These are phyloP conservation scores for Lasioglossum vierecki DNA, from an alignment of 2,888 invertebrate genomes.

Conservation along the genomic window DNA sequence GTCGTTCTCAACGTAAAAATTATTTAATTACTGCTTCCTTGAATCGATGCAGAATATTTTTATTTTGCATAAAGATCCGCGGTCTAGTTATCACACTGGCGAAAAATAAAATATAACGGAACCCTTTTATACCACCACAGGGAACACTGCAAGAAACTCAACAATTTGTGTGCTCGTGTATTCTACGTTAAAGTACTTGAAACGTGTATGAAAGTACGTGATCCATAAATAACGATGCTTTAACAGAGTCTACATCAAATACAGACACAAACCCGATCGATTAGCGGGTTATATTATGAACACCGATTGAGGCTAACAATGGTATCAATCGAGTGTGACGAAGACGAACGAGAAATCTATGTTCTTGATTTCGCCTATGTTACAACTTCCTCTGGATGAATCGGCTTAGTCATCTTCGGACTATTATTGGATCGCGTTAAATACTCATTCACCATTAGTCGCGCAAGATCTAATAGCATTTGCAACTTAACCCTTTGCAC, in stretches of 20 bases:
- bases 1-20: too few relatives aligned
- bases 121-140: not conserved
- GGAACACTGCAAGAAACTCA: conserved; percentile 11
- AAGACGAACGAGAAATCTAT: conserved; percentile 1
- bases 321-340: conserved; percentile 26
- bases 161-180: conserved; percentile 18
- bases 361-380: not conserved
- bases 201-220: conserved; percentile 20
- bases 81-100: not conserved
- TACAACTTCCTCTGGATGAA: not conserved
- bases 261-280: conserved; percentile 27
- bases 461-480: not conserved
- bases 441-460: conserved; percentile 11
- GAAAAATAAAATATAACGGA: not conserved
- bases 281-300: conserved; percentile 15
- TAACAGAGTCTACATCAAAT: conserved; percentile 30
- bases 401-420: not conserved
- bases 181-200: conserved; percentile 20
- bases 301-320: not conserved
- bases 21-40: too few relatives aligned
- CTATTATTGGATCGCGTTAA: conserved; percentile 30
- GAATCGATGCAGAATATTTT: too few relatives aligned
- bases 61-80: too few relatives aligned
- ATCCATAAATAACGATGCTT: conserved; percentile 30
- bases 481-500: not conserved